phyloP scores from a whole-genome alignment of 2,888 invertebrate genomes.

The Metallyticus violacea region DNA sequence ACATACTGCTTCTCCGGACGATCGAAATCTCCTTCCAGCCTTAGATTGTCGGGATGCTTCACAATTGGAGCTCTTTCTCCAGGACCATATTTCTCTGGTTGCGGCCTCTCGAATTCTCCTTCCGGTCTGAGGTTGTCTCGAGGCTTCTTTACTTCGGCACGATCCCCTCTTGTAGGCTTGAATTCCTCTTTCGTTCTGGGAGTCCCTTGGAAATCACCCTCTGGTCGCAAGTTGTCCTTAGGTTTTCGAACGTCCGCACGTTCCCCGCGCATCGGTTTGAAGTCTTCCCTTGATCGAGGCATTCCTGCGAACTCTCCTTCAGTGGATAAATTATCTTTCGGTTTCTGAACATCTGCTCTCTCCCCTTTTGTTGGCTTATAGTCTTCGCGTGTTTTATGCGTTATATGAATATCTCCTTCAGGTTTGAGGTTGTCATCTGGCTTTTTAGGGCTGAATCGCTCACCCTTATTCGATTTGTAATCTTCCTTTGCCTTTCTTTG shows the following conservation, averaged over 20 bases:
- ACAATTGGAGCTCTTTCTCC: conserved; percentile 44
- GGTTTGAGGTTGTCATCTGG: conserved; percentile 50
- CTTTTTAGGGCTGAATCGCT: conserved; percentile 11
- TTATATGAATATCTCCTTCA: conserved; percentile 51
- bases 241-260: conserved; percentile 41
- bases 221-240: conserved; percentile 52
- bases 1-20: conserved; percentile 36
- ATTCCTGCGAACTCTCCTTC: conserved; percentile 48
- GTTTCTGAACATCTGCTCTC: conserved; percentile 33
- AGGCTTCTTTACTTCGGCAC: conserved; percentile 38
- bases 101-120: conserved; percentile 44
- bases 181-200: conserved; percentile 49
- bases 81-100: conserved; percentile 38
- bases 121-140: conserved; percentile 39
- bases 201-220: conserved; percentile 51
- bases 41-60: conserved; percentile 43
- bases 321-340: conserved; percentile 50
- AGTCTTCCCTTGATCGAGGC: neutral
- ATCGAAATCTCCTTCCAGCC: conserved; percentile 57
- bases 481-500: conserved; percentile 11
- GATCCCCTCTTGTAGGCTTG: conserved; percentile 33
- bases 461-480: conserved; percentile 3
- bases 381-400: neutral
- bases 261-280: conserved; percentile 39
- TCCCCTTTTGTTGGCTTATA: conserved; percentile 38